Percentiles rank a stretch among this genome's conserved stretches.
These are phyloP conservation scores for Drosophila rubida DNA, from an alignment of 2,888 invertebrate genomes.

Conservation along the genomic window DNA sequence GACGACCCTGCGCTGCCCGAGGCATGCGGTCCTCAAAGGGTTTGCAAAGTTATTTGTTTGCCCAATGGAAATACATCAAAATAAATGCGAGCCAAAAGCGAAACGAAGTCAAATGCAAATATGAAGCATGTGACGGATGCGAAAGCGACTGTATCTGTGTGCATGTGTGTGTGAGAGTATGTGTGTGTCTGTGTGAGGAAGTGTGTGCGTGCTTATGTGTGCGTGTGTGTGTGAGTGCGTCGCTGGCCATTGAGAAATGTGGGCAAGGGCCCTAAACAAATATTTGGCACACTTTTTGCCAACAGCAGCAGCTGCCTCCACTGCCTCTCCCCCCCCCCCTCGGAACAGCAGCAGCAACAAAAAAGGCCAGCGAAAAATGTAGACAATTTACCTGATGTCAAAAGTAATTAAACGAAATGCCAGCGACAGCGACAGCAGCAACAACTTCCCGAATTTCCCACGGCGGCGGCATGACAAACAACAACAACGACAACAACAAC, in stretches of 20 bases:
- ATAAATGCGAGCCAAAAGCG: constrained; percentile 61
- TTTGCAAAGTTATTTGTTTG: constrained; percentile 62
- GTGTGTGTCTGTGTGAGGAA: constrained; percentile 17
- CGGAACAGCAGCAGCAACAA: not conserved
- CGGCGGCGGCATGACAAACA: constrained; percentile 22
- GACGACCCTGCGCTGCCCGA: not conserved
- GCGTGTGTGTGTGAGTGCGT: constrained; percentile 9
- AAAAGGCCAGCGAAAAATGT: constrained; percentile 45
- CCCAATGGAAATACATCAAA: constrained; percentile 74
- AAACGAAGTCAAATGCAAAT: constrained; percentile 69
- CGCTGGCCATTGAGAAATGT: constrained; percentile 66
- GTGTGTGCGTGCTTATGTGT: not conserved
- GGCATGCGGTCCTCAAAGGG: constrained; percentile 36
- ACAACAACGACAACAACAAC: not conserved
- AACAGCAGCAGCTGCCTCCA: not conserved
- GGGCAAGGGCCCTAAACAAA: constrained; percentile 62
- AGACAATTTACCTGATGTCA: constrained; percentile 72
- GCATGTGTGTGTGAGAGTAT: constrained; percentile 1
- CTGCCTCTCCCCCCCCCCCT: not conserved
- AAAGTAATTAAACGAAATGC: constrained; percentile 78
- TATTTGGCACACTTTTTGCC: constrained; percentile 72
- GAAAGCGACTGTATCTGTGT: constrained; percentile 12
- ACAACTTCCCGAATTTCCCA: constrained; percentile 31
- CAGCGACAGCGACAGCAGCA: constrained; percentile 55
- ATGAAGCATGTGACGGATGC: constrained; percentile 43